Conservation (phyloP, 2,888 invertebrate species). For the Agapostemon virescens region DNA sequence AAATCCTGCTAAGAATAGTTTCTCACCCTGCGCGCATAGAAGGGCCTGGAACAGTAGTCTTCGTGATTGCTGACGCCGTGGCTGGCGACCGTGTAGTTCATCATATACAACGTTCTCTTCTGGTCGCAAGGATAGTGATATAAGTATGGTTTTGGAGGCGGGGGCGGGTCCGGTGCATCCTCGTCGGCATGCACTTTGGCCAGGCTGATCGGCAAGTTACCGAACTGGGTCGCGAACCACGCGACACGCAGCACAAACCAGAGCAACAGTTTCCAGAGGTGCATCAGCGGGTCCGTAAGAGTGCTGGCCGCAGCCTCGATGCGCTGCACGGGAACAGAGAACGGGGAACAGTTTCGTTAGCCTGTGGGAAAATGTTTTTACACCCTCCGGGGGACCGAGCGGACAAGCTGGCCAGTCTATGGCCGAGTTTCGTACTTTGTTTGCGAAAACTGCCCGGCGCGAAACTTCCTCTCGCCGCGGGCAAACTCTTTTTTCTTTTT, state of each 20-base stretch:
- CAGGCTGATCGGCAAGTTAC: slow-evolving; percentile 70
- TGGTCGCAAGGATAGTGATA: slow-evolving; percentile 87
- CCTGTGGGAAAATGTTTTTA: slow-evolving; percentile 30
- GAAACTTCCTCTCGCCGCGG: background rate
- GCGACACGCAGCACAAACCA: slow-evolving; percentile 77
- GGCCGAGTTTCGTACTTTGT: slow-evolving; percentile 35
- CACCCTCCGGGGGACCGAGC: background rate
- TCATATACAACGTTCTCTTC: slow-evolving; percentile 85
- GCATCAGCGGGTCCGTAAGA: slow-evolving; percentile 75
- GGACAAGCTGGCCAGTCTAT: background rate
- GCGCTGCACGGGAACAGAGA: slow-evolving; percentile 59
- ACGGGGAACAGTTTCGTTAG: slow-evolving; percentile 39
- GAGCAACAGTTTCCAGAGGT: slow-evolving; percentile 76
- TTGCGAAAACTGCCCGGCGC: slow-evolving; percentile 3
- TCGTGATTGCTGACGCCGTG: slow-evolving; percentile 78
- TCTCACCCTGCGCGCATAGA: slow-evolving; percentile 85
- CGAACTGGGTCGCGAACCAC: slow-evolving; percentile 76
- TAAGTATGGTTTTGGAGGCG: slow-evolving; percentile 70
- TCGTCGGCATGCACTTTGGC: slow-evolving; percentile 73
- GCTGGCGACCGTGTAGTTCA: slow-evolving; percentile 83
- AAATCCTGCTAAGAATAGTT: no score
- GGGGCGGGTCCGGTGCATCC: slow-evolving; percentile 77
- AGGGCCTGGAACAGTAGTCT: slow-evolving; percentile 82
- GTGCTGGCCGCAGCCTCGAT: slow-evolving; percentile 67
- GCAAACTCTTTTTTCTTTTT: background rate